phyloP scores from a whole-genome alignment of 2,888 invertebrate genomes.

The Cephonodes hylas region DNA sequence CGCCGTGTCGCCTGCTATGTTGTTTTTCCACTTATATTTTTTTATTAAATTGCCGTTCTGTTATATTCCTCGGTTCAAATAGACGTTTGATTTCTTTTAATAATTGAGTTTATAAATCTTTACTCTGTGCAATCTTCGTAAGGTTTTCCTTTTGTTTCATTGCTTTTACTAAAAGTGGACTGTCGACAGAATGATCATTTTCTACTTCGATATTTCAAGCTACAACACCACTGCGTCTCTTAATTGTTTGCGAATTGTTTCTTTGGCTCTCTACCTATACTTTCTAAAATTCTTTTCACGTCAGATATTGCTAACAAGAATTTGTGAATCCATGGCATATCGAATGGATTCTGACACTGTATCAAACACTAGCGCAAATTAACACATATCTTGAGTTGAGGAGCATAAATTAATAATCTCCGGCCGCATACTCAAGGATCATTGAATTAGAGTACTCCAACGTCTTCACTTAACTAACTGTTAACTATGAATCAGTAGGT shows the following conservation, averaged over 20 bases:
- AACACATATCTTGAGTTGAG: constrained; percentile 41
- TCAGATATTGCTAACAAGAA: too few species aligned
- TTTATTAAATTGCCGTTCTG: neutral
- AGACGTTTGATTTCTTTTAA: constrained; percentile 5
- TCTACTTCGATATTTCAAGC: too few species aligned
- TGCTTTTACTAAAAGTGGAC: neutral
- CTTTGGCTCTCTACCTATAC: too few species aligned
- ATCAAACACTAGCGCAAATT: constrained; percentile 21
- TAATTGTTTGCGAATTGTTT: too few species aligned
- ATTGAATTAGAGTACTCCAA: constrained; percentile 36
- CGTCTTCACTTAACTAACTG: constrained; percentile 17
- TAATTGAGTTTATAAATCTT: constrained; percentile 6
- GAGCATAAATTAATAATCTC: constrained; percentile 61
- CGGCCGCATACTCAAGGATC: constrained; percentile 52
- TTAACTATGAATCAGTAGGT: constrained; percentile 17
- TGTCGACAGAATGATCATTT: neutral
- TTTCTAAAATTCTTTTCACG: too few species aligned
- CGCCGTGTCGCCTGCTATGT: constrained; percentile 53
- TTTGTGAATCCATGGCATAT: neutral
- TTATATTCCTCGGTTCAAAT: constrained; percentile 10
- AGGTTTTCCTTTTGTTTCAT: neutral
- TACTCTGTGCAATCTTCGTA: neutral
- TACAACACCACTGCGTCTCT: too few species aligned
- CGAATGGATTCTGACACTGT: neutral
- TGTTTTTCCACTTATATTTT: constrained; percentile 26